Percentiles rank a stretch among this genome's conserved stretches.
Evolutionary conservation across 2,113 vertebrate genomes (phyloP).

Genomic region (Formicarius rufipectus): DNA sequence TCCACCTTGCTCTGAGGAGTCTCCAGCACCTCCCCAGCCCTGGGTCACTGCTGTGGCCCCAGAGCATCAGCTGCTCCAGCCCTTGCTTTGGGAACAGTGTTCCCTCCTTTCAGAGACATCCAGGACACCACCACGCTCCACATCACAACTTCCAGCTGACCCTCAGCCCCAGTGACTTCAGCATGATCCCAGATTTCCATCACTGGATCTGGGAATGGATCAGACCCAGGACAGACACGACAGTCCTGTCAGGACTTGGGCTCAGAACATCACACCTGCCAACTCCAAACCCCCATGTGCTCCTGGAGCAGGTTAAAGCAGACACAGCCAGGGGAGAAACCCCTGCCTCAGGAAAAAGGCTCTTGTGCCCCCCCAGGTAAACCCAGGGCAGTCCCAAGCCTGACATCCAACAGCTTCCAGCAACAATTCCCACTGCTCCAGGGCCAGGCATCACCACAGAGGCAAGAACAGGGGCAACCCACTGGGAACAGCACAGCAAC

Average conservation of each 20-base stretch:
- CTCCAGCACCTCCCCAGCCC: too few relatives aligned
- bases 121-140: too few relatives aligned
- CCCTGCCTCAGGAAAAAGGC: not conserved
- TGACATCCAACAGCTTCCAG: not conserved
- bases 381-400: not conserved
- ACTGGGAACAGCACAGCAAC: not conserved
- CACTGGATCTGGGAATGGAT: too few relatives aligned
- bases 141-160: too few relatives aligned
- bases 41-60: too few relatives aligned
- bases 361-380: not conserved
- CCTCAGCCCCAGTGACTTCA: too few relatives aligned
- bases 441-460: not conserved
- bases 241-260: not conserved
- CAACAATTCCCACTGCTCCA: not conserved
- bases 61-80: too few relatives aligned
- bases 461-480: not conserved
- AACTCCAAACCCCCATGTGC: fast-evolving
- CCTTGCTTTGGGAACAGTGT: too few relatives aligned
- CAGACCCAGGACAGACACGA: too few relatives aligned
- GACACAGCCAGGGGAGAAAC: not conserved
- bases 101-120: too few relatives aligned
- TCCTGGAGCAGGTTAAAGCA: not conserved
- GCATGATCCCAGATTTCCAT: too few relatives aligned
- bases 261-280: not conserved
- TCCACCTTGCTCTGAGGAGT: too few relatives aligned